Base-by-base conservation (phyloP, 2,797 vertebrate species). In the Emys orbicularis region DNA sequence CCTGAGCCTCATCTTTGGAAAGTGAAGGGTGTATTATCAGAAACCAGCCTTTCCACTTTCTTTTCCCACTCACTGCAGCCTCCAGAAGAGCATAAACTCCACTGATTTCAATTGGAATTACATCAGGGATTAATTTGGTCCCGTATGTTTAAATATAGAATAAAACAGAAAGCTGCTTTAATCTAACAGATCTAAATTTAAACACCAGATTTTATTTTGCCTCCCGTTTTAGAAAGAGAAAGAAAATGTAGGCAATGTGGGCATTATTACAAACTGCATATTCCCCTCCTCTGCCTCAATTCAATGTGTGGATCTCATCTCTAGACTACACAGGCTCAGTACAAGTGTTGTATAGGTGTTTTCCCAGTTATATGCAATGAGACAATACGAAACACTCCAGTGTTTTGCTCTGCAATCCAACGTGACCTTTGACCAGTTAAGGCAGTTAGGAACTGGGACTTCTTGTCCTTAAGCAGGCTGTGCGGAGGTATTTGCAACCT, bases 351-450 rank as follows among this genome's bases (percentile, higher is more conserved):
- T 41, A 27, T 13, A 86, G 16, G 10, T 44, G 37, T 54, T 25
- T 84, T 31, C 18, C 8, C 47, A 74, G 31, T 87, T 0, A 3
- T 44, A 2, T 72, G 15, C 50, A 94, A 53, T 0, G 1, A 4
- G 29, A 5, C n/a, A 34, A 6, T 11, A 49, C 49, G 82, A 90
- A 91, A 50, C 1, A 0, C 2, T 11, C 47, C 44, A 34, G 12
- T 15, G 16, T 83, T 12, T 3, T 89, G 74, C 34, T 86, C 57
- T 61, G 47, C 41, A 79, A 79, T 81, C 27, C 49, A 90, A 74
- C 84, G 47, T 87, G 86, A 91, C 56, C 57, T 59, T 8, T 34
- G n/a, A 37, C 8, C 12, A 59, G 15, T 47, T 31, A 90, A 68
- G 41, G 61, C 8, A 50, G 44, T 31, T 21, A 52, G 8, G 47